Evolutionary conservation across 2,113 vertebrate genomes (phyloP), one percentile per base, ranked within the genome.

Genomic region (Pao palembangensis): DNA sequence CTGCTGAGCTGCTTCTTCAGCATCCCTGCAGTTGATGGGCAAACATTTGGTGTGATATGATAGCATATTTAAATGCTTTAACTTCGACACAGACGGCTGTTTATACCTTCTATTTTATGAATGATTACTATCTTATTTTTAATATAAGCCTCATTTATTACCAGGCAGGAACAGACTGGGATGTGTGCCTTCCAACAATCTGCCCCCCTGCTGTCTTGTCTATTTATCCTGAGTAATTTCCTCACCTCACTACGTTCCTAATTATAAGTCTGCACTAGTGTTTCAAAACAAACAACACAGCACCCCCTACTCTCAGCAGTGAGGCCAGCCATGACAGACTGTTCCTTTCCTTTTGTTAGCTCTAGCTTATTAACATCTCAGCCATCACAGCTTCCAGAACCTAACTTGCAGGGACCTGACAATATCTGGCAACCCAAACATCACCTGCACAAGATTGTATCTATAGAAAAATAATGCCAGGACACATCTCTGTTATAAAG

Each of bases 201-300:
- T 75, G 76, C 8, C 79, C 83, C 78, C 82, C 81, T 55, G 76
- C 83, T 80, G 76, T 78, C 83, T 75, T 80, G 76, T 78, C 83
- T 75, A 64, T 80, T 84, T 79, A 85, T 85, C 81, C 83, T 73
- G 58, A 57, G 75, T 85, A 77, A 85, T 89, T 88, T 89, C 73
- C 84, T 86, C 87, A 86, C 83, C 81, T 85, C 81, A 87, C 87
- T 88, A 85, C 83, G 76, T 89, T 85, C 83, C 85, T 87, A 87
- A 88, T 89, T 87, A 89, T 83, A 82, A 84, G 64, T 80, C 80
- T 73, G 75, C 64, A n/a, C 73, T 17, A 81, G 75, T 19, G 67
- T 80, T 74, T 77, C 69, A 82, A 87, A 88, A 88, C 86, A 89
- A 88, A 89, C 83, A 82, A 79, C 76, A 60, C 71, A 81, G 77